Conservation (phyloP, 1,140 invertebrate species). For the Drosophila dunni region DNA sequence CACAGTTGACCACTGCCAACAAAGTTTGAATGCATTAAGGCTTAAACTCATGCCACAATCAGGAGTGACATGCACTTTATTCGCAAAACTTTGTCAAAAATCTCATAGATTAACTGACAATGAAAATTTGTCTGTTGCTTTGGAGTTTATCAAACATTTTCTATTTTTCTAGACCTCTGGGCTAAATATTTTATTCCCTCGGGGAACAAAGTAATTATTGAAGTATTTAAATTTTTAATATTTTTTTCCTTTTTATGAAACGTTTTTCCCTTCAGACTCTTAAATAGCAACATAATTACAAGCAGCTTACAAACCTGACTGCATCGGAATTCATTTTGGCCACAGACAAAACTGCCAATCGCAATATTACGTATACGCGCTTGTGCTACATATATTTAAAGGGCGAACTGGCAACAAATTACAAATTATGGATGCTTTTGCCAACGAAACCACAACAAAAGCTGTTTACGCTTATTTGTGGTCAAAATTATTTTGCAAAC, state of each 20-base stretch:
- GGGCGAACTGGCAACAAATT: constrained; percentile 41
- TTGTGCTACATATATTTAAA: background rate
- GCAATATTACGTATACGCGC: background rate
- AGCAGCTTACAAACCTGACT: background rate
- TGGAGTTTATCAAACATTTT: no score
- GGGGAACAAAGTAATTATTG: no score
- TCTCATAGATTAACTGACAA: constrained; percentile 34
- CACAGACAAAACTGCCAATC: constrained; percentile 27
- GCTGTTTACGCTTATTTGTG: constrained; percentile 16
- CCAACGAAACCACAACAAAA: constrained; percentile 3
- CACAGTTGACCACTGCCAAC: background rate
- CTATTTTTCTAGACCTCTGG: no score
- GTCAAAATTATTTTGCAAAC: constrained; percentile 27
- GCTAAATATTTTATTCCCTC: no score
- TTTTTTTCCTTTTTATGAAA: no score
- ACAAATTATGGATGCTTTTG: constrained; percentile 26
- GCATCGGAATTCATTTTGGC: background rate
- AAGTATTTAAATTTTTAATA: no score
- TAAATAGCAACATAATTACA: no score
- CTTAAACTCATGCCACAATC: constrained; percentile 50
- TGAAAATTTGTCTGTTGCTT: constrained; percentile 18
- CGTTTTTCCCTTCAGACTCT: no score
- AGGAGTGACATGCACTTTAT: constrained; percentile 68
- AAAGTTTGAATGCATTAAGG: constrained; percentile 11
- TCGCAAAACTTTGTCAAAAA: constrained; percentile 56